Evolutionary conservation across 2,797 vertebrate genomes (phyloP).

Genomic region (Amblyopsis hoosieri): DNA sequence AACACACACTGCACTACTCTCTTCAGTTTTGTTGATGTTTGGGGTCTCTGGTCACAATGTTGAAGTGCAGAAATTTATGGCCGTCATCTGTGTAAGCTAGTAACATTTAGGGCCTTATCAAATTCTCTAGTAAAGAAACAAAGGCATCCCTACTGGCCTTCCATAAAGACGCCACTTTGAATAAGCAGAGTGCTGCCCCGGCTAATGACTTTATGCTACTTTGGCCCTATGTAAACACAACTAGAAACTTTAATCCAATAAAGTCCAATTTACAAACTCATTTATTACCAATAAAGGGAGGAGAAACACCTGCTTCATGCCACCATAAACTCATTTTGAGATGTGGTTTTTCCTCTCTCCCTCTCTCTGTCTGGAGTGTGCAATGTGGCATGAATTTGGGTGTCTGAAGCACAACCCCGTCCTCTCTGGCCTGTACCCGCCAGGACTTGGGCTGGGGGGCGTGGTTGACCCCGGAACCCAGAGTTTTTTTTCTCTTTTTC

Average conservation of each 20-base stretch:
- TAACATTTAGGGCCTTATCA: conserved; percentile 48
- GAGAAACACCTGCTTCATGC: conserved; percentile 72
- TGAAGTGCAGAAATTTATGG: conserved; percentile 25
- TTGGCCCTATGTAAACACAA: conserved; percentile 62
- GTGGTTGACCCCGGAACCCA: conserved; percentile 76
- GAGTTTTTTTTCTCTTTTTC: conserved; percentile 53
- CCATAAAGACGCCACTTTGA: conserved; percentile 52
- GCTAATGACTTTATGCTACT: conserved; percentile 38
- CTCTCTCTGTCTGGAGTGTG: conserved; percentile 43
- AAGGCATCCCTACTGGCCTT: conserved; percentile 40
- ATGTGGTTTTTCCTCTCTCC: conserved; percentile 50
- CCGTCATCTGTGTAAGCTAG: conserved; percentile 30
- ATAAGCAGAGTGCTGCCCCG: conserved; percentile 24
- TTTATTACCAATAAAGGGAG: conserved; percentile 77
- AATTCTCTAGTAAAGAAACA: conserved; percentile 45
- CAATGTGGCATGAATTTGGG: conserved; percentile 76
- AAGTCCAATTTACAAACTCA: conserved; percentile 76
- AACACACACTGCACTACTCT: neutral
- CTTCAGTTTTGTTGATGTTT: neutral
- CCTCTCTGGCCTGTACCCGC: conserved; percentile 66
- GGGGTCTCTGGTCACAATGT: conserved; percentile 3
- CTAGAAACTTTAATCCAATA: conserved; percentile 71
- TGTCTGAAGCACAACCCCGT: conserved; percentile 67
- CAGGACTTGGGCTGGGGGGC: conserved; percentile 28
- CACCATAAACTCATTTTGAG: conserved; percentile 64